These are phyloP conservation scores for Mechanitis mazaeus DNA, from an alignment of 2,888 invertebrate species.

Conservation along the genomic window DNA sequence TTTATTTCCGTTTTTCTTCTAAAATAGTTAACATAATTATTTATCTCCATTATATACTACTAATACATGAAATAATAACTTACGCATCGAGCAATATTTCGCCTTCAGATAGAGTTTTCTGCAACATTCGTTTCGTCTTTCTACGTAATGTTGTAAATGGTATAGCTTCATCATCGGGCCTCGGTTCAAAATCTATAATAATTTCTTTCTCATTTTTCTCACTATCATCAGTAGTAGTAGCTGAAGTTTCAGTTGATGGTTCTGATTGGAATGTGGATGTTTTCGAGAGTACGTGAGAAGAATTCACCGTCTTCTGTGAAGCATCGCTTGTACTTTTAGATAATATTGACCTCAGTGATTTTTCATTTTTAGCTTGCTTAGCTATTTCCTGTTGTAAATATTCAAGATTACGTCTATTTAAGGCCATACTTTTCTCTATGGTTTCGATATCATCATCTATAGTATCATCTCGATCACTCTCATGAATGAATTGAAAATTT, in stretches of 20 bases:
- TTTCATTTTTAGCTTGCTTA: slow-evolving; percentile 63
- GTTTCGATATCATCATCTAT: slow-evolving; percentile 72
- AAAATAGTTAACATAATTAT: not conserved
- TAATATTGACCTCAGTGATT: slow-evolving; percentile 58
- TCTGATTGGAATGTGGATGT: slow-evolving; percentile 74
- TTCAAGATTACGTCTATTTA: slow-evolving; percentile 70
- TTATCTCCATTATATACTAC: not conserved
- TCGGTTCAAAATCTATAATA: slow-evolving; percentile 91
- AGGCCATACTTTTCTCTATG: slow-evolving; percentile 72
- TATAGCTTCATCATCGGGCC: slow-evolving; percentile 79
- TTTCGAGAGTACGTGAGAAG: slow-evolving; percentile 65
- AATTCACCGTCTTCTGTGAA: slow-evolving; percentile 63
- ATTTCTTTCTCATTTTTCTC: slow-evolving; percentile 86
- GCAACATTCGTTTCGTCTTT: slow-evolving; percentile 75
- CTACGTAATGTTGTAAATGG: slow-evolving; percentile 75
- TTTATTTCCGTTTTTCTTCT: slow-evolving; percentile 71
- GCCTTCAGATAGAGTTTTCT: slow-evolving; percentile 88
- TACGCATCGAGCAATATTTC: slow-evolving; percentile 82
- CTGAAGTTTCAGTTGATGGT: slow-evolving; percentile 71
- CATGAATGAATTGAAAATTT: slow-evolving; percentile 74
- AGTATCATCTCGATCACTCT: slow-evolving; percentile 72
- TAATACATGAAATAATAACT: slow-evolving; percentile 35
- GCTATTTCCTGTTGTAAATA: slow-evolving; percentile 74
- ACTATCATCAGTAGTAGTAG: slow-evolving; percentile 72
- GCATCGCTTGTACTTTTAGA: slow-evolving; percentile 69